phyloP scores from a whole-genome alignment of 1,140 invertebrate species.

The Atta cephalotes region DNA sequence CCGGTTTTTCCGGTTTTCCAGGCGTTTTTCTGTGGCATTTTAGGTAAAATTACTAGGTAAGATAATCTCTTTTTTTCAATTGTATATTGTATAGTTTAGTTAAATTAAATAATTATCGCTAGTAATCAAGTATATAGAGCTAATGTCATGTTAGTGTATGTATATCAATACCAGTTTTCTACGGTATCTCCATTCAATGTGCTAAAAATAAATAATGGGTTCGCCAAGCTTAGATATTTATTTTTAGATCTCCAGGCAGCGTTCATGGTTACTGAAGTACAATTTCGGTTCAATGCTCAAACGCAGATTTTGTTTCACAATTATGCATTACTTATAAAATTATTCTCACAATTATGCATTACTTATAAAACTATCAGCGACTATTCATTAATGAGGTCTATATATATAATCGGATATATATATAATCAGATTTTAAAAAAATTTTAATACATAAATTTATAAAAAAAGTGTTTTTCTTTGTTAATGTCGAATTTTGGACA shows the following conservation, averaged over 20 bases:
- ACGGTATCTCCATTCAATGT: constrained; percentile 22
- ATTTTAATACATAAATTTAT: neutral
- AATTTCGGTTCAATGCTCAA: constrained; percentile 23
- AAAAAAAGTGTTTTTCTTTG: neutral
- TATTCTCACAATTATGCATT: neutral
- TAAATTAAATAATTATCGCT: neutral
- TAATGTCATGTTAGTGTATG: neutral
- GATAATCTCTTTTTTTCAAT: neutral
- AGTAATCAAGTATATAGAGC: neutral
- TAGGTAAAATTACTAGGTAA: neutral
- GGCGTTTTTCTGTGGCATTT: neutral
- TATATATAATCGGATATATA: too few species aligned
- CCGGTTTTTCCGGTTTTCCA: too few species aligned
- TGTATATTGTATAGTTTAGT: neutral
- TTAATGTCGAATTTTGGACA: neutral
- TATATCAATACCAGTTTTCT: constrained; percentile 31
- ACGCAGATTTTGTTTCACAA: constrained; percentile 5
- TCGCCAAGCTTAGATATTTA: constrained; percentile 41
- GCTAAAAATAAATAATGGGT: constrained; percentile 54
- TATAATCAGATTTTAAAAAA: neutral
- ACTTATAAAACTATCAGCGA: neutral
- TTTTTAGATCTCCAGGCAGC: constrained; percentile 43
- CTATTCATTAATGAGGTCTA: neutral
- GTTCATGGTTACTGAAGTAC: constrained; percentile 51
- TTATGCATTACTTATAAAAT: neutral